Percentiles rank a stretch among this genome's conserved stretches.
Evolutionary conservation across 2,888 invertebrate species (phyloP).

Genomic region (Therioaphis trifolii): DNA sequence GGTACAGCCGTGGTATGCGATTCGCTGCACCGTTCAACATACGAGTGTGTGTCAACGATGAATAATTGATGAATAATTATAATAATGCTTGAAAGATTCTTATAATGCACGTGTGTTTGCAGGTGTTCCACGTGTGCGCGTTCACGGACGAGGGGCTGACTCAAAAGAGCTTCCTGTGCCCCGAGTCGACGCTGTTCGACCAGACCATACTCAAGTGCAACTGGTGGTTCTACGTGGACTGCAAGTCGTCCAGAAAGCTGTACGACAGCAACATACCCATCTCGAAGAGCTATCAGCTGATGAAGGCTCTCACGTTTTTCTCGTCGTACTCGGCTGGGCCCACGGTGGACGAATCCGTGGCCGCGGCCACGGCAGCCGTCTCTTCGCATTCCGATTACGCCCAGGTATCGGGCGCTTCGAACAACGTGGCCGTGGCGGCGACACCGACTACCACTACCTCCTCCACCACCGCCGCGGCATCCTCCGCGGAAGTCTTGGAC

Average conservation of each 20-base stretch:
- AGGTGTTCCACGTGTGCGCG: conserved; percentile 93
- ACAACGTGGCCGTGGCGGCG: not conserved
- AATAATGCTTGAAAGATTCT: too few relatives aligned
- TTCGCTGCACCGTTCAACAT: too few relatives aligned
- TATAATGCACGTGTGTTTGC: too few relatives aligned
- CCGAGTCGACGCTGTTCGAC: conserved; percentile 90
- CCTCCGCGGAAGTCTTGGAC: conserved; percentile 27
- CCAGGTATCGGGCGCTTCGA: not conserved
- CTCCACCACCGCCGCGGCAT: not conserved
- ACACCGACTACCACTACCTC: not conserved
- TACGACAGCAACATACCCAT: conserved; percentile 92
- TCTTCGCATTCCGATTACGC: not conserved
- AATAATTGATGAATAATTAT: too few relatives aligned
- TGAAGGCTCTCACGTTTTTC: conserved; percentile 90
- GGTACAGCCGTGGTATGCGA: too few relatives aligned
- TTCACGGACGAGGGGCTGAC: conserved; percentile 88
- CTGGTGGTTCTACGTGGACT: conserved; percentile 95
- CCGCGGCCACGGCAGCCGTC: conserved; percentile 34
- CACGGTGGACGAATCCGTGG: conserved; percentile 9
- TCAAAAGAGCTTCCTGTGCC: conserved; percentile 91
- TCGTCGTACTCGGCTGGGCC: conserved; percentile 74
- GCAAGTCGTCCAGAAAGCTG: conserved; percentile 81
- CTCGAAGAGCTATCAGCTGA: conserved; percentile 90
- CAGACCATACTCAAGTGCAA: conserved; percentile 92
- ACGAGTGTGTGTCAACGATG: conserved; percentile 5